phyloP scores from a whole-genome alignment of 2,113 vertebrate species.

The Poeciliopsis occidentalis region DNA sequence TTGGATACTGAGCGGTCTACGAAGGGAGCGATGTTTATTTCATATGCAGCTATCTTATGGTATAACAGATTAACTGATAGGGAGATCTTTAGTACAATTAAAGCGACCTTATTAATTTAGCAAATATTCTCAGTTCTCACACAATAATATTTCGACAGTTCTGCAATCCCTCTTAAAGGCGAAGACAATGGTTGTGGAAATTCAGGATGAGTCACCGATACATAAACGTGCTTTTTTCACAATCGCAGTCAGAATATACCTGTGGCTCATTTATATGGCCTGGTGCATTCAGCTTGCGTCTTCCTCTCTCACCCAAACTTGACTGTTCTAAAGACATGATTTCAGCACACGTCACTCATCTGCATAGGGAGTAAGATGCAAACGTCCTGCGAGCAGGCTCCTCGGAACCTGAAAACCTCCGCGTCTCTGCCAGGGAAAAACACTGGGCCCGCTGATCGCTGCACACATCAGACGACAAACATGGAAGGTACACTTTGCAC shows the following conservation, averaged over 20 bases:
- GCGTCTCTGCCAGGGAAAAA: conserved; percentile 11
- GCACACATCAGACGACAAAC: conserved; percentile 60
- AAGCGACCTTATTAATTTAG: neutral
- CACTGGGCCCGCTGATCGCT: conserved; percentile 31
- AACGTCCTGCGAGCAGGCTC: conserved; percentile 48
- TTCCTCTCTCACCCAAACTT: conserved; percentile 73
- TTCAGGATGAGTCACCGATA: too few relatives aligned
- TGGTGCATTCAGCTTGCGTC: conserved; percentile 41
- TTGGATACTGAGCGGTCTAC: conserved; percentile 19
- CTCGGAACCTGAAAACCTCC: conserved; percentile 29
- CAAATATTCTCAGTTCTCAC: neutral
- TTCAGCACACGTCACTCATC: conserved; percentile 77
- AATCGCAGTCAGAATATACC: too few relatives aligned
- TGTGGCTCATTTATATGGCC: conserved; percentile 31
- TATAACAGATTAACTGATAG: too few relatives aligned
- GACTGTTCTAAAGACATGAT: conserved; percentile 69
- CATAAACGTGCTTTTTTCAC: too few relatives aligned
- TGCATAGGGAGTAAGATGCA: conserved; percentile 77
- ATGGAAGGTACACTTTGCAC: conserved; percentile 75
- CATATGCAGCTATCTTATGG: too few relatives aligned
- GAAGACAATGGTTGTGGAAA: neutral
- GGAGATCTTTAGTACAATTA: neutral
- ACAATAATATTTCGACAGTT: neutral
- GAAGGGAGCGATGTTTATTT: neutral
- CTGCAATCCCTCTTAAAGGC: neutral